phyloP scores from a whole-genome alignment of 37 sponge, comb jelly and placozoan genomes.

The Tethya wilhelma region DNA sequence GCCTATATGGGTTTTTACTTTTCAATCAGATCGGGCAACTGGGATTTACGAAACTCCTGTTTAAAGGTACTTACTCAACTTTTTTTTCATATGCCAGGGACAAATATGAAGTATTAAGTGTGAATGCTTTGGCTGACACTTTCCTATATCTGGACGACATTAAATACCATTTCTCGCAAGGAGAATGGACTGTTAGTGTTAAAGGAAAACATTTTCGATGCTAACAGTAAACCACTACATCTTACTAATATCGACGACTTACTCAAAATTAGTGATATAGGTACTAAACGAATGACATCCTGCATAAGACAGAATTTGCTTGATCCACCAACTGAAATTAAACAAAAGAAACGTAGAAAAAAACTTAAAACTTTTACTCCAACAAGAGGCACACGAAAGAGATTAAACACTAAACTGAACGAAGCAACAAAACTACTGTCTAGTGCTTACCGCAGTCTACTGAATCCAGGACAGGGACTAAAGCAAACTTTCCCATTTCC shows the following conservation, averaged over 20 bases:
- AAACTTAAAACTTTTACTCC: neutral
- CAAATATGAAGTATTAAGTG: conserved; percentile 1
- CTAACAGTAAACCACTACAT: neutral
- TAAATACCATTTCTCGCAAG: neutral
- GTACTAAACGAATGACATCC: neutral
- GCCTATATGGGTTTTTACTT: conserved; percentile 17
- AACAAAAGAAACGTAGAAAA: neutral
- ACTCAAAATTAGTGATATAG: neutral
- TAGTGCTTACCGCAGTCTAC: neutral
- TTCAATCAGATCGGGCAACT: neutral
- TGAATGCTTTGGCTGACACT: neutral
- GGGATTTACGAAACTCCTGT: neutral
- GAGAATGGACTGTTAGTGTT: conserved; percentile 13
- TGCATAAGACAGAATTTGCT: neutral
- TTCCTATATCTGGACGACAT: neutral
- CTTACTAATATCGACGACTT: neutral
- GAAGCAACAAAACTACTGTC: neutral
- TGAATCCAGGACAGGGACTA: neutral
- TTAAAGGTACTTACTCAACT: conserved; percentile 1
- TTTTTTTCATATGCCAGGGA: neutral
- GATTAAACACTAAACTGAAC: neutral
- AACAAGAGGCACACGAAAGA: neutral
- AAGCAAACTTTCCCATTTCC: neutral
- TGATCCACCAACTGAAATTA: neutral
- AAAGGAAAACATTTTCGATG: neutral